Conservation (phyloP, 2,888 invertebrate species). For the Eupithecia vulgata region DNA sequence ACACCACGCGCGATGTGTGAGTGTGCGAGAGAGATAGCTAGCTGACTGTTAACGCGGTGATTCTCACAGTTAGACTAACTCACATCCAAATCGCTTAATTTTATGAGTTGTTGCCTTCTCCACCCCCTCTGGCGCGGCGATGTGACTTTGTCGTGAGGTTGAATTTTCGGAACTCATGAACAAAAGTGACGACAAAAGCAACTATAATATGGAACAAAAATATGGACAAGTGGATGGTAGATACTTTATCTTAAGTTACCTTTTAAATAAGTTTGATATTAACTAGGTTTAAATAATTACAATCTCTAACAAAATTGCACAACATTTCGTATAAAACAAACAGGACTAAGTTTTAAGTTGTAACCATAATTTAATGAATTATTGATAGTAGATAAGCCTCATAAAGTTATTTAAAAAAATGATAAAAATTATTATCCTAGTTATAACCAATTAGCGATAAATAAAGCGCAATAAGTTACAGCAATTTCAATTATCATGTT, state of each 20-base stretch:
- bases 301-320: background rate
- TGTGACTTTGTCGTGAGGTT: constrained; percentile 64
- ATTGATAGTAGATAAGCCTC: no score
- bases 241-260: no score
- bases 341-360: background rate
- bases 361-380: background rate
- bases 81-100: constrained; percentile 85
- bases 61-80: constrained; percentile 84
- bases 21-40: constrained; percentile 70
- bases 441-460: background rate
- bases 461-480: constrained; percentile 5
- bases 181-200: background rate
- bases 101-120: constrained; percentile 85
- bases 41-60: constrained; percentile 79
- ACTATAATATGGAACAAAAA: background rate
- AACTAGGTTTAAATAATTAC: background rate
- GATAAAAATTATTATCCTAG: background rate
- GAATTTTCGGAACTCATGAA: background rate
- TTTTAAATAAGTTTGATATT: background rate
- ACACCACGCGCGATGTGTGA: constrained; percentile 52
- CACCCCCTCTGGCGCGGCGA: constrained; percentile 72
- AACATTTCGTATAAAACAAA: background rate
- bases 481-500: constrained; percentile 2
- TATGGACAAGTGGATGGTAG: background rate
- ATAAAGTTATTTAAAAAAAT: background rate